Base-by-base conservation (phyloP, 35 echinoderm and acorn worm species). In the Holothuria glaberrima region DNA sequence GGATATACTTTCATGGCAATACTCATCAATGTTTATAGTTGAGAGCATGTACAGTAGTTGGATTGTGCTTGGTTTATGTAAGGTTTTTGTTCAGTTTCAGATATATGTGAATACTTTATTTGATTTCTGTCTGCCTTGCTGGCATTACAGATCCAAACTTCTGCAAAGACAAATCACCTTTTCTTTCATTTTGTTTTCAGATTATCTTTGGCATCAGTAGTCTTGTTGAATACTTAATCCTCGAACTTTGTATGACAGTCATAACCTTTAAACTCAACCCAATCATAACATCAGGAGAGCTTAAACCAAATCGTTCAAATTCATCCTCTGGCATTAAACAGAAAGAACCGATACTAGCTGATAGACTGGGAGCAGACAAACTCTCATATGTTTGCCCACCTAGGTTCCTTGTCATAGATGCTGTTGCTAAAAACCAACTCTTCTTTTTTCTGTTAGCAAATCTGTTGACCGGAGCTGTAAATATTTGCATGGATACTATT, bases 351-450 rank as follows among this genome's bases (percentile, higher is more conserved):
- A 77, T 50, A 24, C 12, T 7, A 5, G 14, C 24, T 9, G 25
- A 18, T 20, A 28, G 9, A 20, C 35, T 6, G 22, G 33, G 35
- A 24, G 27, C 44, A 26, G 38, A 50, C 20, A 25, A 9, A n/a
- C 20, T 16, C 22, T 4, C 30, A 4, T 19, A 20, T 20, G 33
- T 0, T n/a, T 0, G 33, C 25, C 65, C 60, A 87, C 84, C 84
- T 26, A 44, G 27, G 17, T 36, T 32, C 35, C 36, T 87, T 28
- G 64, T 78, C 74, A 48, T 87, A 1, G 84, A 28, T 12, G 84
- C 84, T 10, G 64, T 87, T 31, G 66, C 28, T 38, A 63, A 48
- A 87, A 87, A 87, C 25, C 84, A 87, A 46, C 84, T 87, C 30
- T 48, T 87, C 10, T 44, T 24, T 29, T 87, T 87, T 69, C 24